Conservation (phyloP, 2,113 vertebrate species). For the Alethe diademata region DNA sequence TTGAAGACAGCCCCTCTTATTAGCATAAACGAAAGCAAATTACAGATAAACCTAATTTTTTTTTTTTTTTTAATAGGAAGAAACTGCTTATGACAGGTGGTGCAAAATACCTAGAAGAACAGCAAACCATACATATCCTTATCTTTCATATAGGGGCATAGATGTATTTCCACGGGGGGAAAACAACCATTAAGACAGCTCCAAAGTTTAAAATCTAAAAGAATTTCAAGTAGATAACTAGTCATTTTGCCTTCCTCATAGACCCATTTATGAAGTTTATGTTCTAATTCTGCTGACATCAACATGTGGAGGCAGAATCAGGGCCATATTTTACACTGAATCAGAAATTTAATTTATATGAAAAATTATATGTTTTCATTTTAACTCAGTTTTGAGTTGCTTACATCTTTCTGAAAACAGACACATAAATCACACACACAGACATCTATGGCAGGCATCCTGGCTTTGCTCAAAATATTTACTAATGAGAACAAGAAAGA, state of each 20-base stretch:
- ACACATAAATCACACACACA: not conserved
- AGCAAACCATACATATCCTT: not conserved
- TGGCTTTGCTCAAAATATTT: not conserved
- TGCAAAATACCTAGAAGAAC: not conserved
- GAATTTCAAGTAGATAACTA: not conserved
- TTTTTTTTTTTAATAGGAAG: not conserved
- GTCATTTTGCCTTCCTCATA: not conserved
- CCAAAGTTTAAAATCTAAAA: not conserved
- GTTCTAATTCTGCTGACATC: not conserved
- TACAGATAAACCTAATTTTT: not conserved
- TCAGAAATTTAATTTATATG: not conserved
- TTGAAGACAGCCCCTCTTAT: constrained; percentile 51
- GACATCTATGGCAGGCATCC: not conserved
- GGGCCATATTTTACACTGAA: not conserved
- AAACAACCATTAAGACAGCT: not conserved
- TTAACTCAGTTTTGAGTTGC: not conserved
- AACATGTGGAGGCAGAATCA: not conserved
- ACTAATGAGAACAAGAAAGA: not conserved
- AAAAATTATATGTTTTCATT: constrained; percentile 16
- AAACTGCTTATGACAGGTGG: not conserved
- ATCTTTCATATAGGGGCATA: not conserved
- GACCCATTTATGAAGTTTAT: not conserved
- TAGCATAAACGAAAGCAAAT: constrained; percentile 52
- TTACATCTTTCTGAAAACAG: not conserved
- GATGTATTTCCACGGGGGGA: not conserved